These are phyloP conservation scores for Anastatus disparis DNA, from an alignment of 1,140 invertebrate genomes.

Conservation along the genomic window DNA sequence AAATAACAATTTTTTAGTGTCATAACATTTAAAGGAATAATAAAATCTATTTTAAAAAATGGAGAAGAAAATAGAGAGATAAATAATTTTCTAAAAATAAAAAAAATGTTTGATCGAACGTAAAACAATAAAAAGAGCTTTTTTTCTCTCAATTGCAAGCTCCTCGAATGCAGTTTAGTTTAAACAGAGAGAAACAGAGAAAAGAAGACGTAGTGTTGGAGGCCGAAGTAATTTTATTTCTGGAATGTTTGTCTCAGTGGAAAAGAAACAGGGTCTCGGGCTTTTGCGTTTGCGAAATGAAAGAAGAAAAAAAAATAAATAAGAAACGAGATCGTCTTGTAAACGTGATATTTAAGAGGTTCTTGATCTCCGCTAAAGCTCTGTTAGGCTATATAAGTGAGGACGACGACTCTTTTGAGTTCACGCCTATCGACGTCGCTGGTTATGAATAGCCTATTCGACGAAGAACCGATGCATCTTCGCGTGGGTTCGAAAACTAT, in stretches of 20 bases:
- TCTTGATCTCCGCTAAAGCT: conserved; percentile 55
- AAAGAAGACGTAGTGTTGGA: too few relatives aligned
- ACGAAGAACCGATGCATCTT: background rate
- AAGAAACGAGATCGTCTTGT: too few relatives aligned
- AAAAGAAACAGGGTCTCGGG: conserved; percentile 38
- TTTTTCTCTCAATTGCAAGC: background rate
- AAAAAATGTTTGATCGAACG: conserved; percentile 16
- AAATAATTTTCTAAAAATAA: too few relatives aligned
- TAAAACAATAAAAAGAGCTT: conserved; percentile 46
- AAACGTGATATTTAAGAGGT: conserved; percentile 61
- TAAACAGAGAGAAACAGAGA: too few relatives aligned
- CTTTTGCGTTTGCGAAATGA: too few relatives aligned
- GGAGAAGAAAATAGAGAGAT: too few relatives aligned
- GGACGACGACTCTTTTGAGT: too few relatives aligned
- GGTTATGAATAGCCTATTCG: conserved; percentile 40
- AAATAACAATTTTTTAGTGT: too few relatives aligned
- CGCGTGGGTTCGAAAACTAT: background rate
- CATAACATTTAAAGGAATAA: too few relatives aligned
- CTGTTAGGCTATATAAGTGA: background rate
- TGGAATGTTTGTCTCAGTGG: conserved; percentile 63
- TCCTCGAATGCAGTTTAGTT: too few relatives aligned
- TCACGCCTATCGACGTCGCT: conserved; percentile 22
- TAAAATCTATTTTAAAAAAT: too few relatives aligned
- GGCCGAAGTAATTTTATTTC: conserved; percentile 60
- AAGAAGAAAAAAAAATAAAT: too few relatives aligned